phyloP scores from a whole-genome alignment of 2,888 invertebrate species.

The Eumerus sabulonum region DNA sequence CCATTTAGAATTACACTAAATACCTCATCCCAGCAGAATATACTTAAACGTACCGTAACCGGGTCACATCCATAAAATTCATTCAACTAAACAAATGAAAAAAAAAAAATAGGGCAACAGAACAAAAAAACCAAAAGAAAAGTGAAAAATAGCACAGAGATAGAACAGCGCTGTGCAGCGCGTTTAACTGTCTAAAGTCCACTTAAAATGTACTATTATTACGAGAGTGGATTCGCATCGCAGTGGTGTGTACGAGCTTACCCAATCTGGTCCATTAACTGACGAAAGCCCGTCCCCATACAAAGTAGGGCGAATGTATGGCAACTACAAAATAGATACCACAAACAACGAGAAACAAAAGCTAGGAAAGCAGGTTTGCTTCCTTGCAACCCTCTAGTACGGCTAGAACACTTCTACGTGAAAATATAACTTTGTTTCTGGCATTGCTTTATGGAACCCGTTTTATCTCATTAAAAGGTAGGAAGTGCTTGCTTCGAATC shows the following conservation, averaged over 20 bases:
- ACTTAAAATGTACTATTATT: conserved; percentile 67
- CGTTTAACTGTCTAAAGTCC: conserved; percentile 67
- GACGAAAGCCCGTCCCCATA: conserved; percentile 18
- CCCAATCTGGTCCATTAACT: conserved; percentile 65
- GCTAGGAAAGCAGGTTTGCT: conserved; percentile 25
- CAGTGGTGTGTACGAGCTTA: conserved; percentile 55
- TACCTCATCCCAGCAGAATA: too few species aligned
- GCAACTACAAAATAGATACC: conserved; percentile 5
- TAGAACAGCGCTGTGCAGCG: conserved; percentile 51
- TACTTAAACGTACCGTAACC: conserved; percentile 14
- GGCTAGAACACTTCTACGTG: conserved; percentile 17
- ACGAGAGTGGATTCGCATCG: conserved; percentile 57
- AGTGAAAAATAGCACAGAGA: conserved; percentile 33
- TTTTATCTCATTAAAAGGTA: conserved; percentile 64
- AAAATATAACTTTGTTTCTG: conserved; percentile 55
- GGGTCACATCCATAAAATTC: conserved; percentile 62
- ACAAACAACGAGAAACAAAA: too few species aligned
- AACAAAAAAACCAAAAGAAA: conserved; percentile 2
- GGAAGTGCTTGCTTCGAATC: conserved; percentile 33
- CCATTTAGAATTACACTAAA: too few species aligned
- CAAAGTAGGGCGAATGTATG: conserved; percentile 16
- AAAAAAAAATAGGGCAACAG: too few species aligned
- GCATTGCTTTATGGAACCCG: conserved; percentile 49
- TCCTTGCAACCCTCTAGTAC: conserved; percentile 58
- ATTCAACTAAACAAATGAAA: conserved; percentile 30